Conservation (phyloP, 2,113 vertebrate genomes). For the Ceyx melanurus region DNA sequence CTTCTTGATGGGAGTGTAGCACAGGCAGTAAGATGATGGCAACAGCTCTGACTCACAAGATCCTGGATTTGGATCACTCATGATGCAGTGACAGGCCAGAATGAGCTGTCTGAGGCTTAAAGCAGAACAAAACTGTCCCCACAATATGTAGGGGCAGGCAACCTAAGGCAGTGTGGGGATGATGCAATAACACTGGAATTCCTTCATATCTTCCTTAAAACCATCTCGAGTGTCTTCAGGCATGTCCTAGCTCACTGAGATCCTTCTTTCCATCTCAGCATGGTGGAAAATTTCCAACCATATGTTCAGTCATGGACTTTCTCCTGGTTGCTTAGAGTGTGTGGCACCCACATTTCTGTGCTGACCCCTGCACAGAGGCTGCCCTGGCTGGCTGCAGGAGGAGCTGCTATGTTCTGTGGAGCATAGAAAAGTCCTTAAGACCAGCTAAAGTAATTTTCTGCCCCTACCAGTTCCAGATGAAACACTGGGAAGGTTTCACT, state of each 20-base stretch:
- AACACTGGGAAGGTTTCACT: constrained; percentile 49
- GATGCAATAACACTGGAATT: not conserved
- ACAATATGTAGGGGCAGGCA: not conserved
- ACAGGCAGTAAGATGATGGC: not conserved
- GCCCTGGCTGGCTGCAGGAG: not conserved
- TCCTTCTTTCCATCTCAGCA: not conserved
- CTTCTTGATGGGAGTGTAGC: not conserved
- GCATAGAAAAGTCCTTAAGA: not conserved
- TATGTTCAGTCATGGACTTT: not conserved
- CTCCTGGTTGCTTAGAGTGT: not conserved
- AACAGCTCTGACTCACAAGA: not conserved
- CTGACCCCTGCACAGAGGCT: not conserved
- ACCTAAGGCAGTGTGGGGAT: not conserved
- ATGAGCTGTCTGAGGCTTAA: not conserved
- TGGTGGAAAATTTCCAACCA: not conserved
- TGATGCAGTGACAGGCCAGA: not conserved
- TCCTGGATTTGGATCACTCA: not conserved
- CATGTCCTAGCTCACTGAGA: not conserved
- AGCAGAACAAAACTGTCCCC: not conserved
- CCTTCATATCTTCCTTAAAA: not conserved
- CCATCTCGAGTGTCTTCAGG: not conserved
- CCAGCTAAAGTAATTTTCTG: not conserved
- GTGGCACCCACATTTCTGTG: fast-evolving
- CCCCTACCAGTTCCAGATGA: not conserved
- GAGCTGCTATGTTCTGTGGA: not conserved